Evolutionary conservation across 92 coral and sea anemone species (phyloP), one percentile per base, ranked within the genome.

Genomic region (Parazoanthus atlanticus): DNA sequence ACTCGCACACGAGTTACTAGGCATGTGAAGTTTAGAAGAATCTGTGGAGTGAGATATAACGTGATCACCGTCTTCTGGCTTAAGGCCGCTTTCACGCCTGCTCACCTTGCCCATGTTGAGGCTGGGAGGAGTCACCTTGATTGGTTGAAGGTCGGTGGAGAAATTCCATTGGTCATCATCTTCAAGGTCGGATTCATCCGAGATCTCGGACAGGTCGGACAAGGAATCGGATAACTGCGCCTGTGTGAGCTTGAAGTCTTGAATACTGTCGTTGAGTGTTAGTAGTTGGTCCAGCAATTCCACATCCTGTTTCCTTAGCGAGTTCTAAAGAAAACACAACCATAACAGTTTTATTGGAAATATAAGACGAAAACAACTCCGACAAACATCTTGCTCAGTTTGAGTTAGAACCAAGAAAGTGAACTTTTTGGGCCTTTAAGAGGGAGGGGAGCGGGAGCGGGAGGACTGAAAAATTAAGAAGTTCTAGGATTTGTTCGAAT

Each of bases 241-340:
- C 80, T 93, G 94, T 36, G 92, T 75, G 29, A 89, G 86, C 86
- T 93, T 95, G 91, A 95, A 90, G 10, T 95, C 94, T 49, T 92
- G 98, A 71, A 95, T 95, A 74, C 96, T 95, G 78, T 94, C 91
- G 90, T 95, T 92, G 40, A 95, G 93, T 2, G 90, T 91, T 21
- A 95, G 90, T 16, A 95, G 93, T 52, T 95, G 98, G 54, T 89
- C 91, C 76, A 95, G 80, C 23, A 95, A 78, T 29, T 91, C 94
- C 79, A 93, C 90, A 89, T 95, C 98, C 84, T 95, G 98, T 79
- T 92, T 89, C 70, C 98, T 91, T 6, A 95, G 78, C 66, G 96
- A 91, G 75, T 95, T 94, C 98, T 95, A 43, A 28, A 65, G 3
- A 33, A 12, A 79, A 84, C 1, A 70, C 19, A 72, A 28, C 66